These are phyloP conservation scores for Ophion ventricosus DNA, from an alignment of 2,888 invertebrate species.

Conservation along the genomic window DNA sequence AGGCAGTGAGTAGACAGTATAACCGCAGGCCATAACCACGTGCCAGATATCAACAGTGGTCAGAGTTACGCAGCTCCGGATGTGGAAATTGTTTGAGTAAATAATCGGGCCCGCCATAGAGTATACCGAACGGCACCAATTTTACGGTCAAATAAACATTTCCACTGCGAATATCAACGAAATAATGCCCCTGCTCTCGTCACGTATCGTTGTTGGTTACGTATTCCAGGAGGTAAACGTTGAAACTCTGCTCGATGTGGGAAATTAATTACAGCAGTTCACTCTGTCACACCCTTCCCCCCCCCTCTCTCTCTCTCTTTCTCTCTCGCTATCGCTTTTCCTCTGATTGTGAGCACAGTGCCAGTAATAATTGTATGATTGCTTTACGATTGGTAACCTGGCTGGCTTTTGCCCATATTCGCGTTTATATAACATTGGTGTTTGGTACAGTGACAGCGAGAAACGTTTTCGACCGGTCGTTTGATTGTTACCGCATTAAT, in stretches of 20 bases:
- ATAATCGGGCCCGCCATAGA: conserved; percentile 72
- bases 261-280: conserved; percentile 77
- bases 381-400: conserved; percentile 76
- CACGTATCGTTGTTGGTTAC: conserved; percentile 62
- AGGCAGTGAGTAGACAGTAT: conserved; percentile 31
- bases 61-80: conserved; percentile 55
- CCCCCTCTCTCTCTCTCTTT: conserved; percentile 14
- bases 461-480: conserved; percentile 36
- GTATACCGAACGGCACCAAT: conserved; percentile 72
- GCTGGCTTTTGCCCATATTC: conserved; percentile 32
- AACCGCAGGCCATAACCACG: conserved; percentile 54
- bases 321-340: conserved; percentile 13
- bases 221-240: conserved; percentile 73
- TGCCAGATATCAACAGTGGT: conserved; percentile 64
- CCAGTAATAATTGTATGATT: conserved; percentile 78
- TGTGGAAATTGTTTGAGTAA: conserved; percentile 78
- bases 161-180: conserved; percentile 75
- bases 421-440: conserved; percentile 17
- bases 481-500: conserved; percentile 56
- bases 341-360: neutral
- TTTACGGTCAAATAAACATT: conserved; percentile 78
- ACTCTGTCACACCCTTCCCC: conserved; percentile 27
- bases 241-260: conserved; percentile 72
- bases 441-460: conserved; percentile 43
- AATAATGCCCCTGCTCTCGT: conserved; percentile 75